Evolutionary conservation across 2,888 invertebrate species (phyloP), one percentile per base, ranked within the genome.

Genomic region (Conops quadrifasciatus): DNA sequence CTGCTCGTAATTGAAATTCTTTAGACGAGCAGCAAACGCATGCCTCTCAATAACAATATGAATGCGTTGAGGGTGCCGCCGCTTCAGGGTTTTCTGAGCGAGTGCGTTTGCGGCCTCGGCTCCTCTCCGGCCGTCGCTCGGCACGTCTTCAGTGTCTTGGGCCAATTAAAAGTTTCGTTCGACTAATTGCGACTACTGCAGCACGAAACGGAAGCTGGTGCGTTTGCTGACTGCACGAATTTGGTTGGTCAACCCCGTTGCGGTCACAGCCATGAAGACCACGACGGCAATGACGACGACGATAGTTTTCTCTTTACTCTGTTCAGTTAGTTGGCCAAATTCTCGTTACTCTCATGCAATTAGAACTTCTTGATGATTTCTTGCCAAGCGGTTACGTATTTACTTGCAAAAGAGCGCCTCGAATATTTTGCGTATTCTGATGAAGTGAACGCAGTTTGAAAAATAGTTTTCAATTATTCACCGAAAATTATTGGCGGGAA

Each of bases 121-220:
- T 36, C 36, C 36, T 36, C 36, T 36, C 36, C 36, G 9, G 4
- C 36, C n/a, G n/a, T n/a, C n/a, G n/a, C n/a, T n/a, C n/a, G n/a
- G n/a, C n/a, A n/a, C n/a, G 4, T 36, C 36, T 36, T 36, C 36
- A 36, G 4, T 36, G 24, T 15, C 58, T 24, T 28, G 24, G 28
- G 58, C 28, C 28, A 58, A 58, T 58, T 58, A 58, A 58, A 58
- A 58, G 26, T 58, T 58, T 58, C 26, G 28, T 15, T 16, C 28
- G 13, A 16, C 58, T 58, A 26, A 58, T 28, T 58, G 58, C 24
- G 24, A 26, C 11, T 24, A 11, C 58, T 58, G 58, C 58, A 53
- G 53, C 53, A 9, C 53, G 5, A 53, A 53, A 53, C 53, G 1
- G 21, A 26, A 3, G 53, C 53, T n/a, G 53, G 24, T 2, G 21